These are phyloP conservation scores for Zygaena filipendulae DNA, from an alignment of 2,888 invertebrate genomes.

Conservation along the genomic window DNA sequence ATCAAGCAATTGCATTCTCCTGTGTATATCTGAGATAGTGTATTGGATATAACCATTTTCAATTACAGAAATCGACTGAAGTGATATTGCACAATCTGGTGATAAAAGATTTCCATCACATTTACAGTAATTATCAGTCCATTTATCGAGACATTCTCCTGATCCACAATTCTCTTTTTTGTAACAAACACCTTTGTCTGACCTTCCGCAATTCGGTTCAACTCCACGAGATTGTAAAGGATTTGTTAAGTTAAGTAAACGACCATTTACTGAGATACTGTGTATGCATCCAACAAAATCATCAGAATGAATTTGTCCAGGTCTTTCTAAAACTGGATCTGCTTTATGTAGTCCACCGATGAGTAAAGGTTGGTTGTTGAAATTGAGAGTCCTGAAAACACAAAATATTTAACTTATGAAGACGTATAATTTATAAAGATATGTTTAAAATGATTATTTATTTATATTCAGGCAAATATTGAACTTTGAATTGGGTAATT, in stretches of 20 bases:
- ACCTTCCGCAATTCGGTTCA: conserved; percentile 80
- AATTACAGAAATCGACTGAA: conserved; percentile 82
- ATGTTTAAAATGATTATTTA: background rate
- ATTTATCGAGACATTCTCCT: conserved; percentile 84
- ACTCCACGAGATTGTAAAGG: conserved; percentile 80
- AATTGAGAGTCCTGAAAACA: conserved; percentile 84
- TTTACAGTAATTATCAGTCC: conserved; percentile 80
- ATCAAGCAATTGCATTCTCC: conserved; percentile 87
- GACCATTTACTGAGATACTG: conserved; percentile 88
- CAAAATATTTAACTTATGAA: conserved; percentile 13
- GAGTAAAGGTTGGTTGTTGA: conserved; percentile 87
- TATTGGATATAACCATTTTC: conserved; percentile 85
- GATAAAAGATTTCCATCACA: conserved; percentile 78
- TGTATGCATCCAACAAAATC: conserved; percentile 96
- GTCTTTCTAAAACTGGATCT: conserved; percentile 87
- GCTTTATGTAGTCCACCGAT: conserved; percentile 88
- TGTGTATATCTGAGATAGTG: conserved; percentile 82
- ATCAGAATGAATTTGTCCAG: conserved; percentile 90
- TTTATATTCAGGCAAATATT: background rate
- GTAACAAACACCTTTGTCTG: conserved; percentile 73
- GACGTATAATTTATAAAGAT: background rate
- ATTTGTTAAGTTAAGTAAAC: conserved; percentile 81
- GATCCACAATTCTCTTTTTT: conserved; percentile 63
- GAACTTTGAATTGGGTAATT: too few species aligned
- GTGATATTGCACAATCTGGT: conserved; percentile 81